Conservation (phyloP, 2,888 invertebrate genomes). For the Lymantria monacha region DNA sequence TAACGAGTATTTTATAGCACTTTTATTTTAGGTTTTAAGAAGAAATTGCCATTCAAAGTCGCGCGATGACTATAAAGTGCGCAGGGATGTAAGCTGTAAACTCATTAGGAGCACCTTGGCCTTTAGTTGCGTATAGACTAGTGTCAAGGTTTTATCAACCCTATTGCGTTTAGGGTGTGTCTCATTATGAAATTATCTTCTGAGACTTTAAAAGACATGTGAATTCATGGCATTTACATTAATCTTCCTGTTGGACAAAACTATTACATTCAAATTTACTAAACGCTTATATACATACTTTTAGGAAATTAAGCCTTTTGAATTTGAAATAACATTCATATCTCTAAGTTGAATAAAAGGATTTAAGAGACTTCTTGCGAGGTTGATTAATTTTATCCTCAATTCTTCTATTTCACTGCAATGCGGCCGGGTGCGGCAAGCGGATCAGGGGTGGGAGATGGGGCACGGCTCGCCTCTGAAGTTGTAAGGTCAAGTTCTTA, state of each 20-base stretch:
- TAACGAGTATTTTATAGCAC: constrained; percentile 35
- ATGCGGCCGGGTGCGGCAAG: constrained; percentile 61
- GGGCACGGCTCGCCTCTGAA: constrained; percentile 54
- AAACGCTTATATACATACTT: no score
- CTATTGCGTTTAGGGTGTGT: constrained; percentile 49
- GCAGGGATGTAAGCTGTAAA: constrained; percentile 53
- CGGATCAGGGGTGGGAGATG: constrained; percentile 34
- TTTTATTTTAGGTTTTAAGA: constrained; percentile 50
- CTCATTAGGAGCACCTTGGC: constrained; percentile 66
- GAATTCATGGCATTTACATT: no score
- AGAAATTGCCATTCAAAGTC: constrained; percentile 40
- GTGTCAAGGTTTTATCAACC: constrained; percentile 57
- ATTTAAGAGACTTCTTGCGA: constrained; percentile 35
- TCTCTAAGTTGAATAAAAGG: constrained; percentile 18
- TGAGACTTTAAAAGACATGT: no score
- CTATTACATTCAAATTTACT: no score
- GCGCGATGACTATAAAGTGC: constrained; percentile 61
- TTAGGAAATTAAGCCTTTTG: no score
- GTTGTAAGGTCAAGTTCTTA: constrained; percentile 73
- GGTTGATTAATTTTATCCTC: constrained; percentile 50
- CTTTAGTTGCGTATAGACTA: constrained; percentile 44
- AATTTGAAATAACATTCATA: no score
- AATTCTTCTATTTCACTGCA: constrained; percentile 72
- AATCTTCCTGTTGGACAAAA: no score
- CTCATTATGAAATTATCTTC: constrained; percentile 44